Base-by-base conservation (phyloP, 2,888 invertebrate genomes). In the Shargacucullia verbasci region DNA sequence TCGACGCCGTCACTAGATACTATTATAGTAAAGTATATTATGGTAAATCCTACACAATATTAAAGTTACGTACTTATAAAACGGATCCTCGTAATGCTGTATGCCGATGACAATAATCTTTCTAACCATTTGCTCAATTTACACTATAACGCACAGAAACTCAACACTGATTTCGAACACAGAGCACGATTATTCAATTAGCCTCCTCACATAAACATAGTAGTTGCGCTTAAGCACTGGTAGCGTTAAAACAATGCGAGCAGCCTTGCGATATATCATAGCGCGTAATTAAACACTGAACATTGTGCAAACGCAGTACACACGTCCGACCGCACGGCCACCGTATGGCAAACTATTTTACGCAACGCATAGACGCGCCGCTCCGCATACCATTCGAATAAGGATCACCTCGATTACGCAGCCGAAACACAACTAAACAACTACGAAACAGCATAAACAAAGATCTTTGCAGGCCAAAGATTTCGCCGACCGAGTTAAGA, bases 41-140 rank as follows among this genome's bases (percentile, higher is more conserved):
- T 35, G 46, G 43, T 56, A 54, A 76, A 70, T 55, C 54, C 54
- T 58, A 59, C 46, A 12, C 11, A 1, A 27, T 12, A 20, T 41
- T 44, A 29, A 64, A 34, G 38, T 37, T 31, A 88, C 89, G 79
- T 86, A 92, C 91, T 91, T 91, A 80, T 93, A 91, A 80, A 91
- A 93, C 40, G 92, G 92, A 82, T 93, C 92, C 76, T 93, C 92
- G 70, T 93, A 93, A 70, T 92, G 89, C 57, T 87, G 89, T 80
- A 92, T 88, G 60, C 92, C 92, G 67, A 92, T 85, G 43, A 92
- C 92, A 75, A 92, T 90, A 72, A 92, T 92, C 83, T 92, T 92
- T 71, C 90, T 83, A 89, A 92, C 92, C 92, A 92, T 92, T 87
- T 87, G 84, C 76, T 65, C 71, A 72, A 80, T 73, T 74, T 75